Conservation (phyloP, 2,113 vertebrate species). For the Larimichthys crocea region DNA sequence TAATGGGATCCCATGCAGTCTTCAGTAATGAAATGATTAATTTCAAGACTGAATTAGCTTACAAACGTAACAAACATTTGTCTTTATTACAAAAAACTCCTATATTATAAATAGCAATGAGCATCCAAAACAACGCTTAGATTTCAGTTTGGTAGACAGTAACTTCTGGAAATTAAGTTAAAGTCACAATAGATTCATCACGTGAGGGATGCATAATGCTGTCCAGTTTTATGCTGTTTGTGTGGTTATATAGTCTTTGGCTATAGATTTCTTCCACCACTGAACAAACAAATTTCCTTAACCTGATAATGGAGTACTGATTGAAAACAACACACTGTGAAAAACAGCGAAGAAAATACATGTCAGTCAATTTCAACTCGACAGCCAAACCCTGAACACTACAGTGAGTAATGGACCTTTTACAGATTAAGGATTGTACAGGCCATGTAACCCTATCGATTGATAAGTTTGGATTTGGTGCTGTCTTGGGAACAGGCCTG, state of each 20-base stretch:
- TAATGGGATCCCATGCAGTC: constrained; percentile 56
- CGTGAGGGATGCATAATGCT: not conserved
- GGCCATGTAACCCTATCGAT: constrained; percentile 48
- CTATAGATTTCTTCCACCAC: not conserved
- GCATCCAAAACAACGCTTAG: constrained; percentile 20
- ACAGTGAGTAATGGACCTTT: constrained; percentile 36
- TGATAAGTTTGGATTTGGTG: constrained; percentile 32
- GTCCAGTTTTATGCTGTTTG: not conserved
- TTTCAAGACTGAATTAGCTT: constrained; percentile 58
- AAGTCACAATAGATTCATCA: not conserved
- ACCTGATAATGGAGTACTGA: not conserved
- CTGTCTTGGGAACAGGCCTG: constrained; percentile 32
- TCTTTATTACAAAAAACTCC: constrained; percentile 63
- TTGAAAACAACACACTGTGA: constrained; percentile 11
- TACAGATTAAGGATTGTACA: constrained; percentile 32
- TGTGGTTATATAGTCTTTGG: not conserved
- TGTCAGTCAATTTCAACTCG: constrained; percentile 7
- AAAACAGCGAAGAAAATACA: not conserved
- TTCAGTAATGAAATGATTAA: constrained; percentile 64
- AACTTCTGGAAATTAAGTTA: not conserved
- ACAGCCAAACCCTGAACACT: constrained; percentile 21
- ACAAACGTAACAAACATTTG: constrained; percentile 61
- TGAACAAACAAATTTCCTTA: not conserved
- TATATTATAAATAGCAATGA: constrained; percentile 58
- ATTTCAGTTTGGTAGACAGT: not conserved